Evolutionary conservation across 2,113 vertebrate species (phyloP).

Genomic region (Planiliza haematocheilus): DNA sequence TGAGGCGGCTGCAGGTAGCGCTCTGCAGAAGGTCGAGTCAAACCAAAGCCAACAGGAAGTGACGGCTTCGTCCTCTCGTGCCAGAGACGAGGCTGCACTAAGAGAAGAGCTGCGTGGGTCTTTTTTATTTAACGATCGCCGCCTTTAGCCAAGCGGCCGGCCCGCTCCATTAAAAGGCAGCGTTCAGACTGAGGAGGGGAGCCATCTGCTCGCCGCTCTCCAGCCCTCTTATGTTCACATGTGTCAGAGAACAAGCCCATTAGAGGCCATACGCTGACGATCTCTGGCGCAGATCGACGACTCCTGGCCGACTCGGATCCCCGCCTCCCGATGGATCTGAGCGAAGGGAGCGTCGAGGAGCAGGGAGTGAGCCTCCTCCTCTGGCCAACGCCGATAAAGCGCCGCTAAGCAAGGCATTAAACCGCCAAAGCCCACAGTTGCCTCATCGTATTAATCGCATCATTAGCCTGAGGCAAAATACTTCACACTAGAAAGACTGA

Average conservation of each 20-base stretch:
- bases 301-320: not conserved
- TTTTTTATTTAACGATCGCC: slow-evolving; percentile 8
- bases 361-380: not conserved
- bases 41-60: slow-evolving; percentile 4
- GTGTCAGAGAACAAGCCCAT: slow-evolving; percentile 41
- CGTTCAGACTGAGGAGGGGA: slow-evolving; percentile 46
- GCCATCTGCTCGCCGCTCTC: slow-evolving; percentile 60
- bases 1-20: not conserved
- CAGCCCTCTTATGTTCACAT: slow-evolving; percentile 51
- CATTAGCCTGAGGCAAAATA: not conserved
- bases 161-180: slow-evolving; percentile 65
- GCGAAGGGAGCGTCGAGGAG: too few relatives aligned
- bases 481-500: too few relatives aligned
- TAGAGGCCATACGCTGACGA: slow-evolving; percentile 33
- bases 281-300: slow-evolving; percentile 18
- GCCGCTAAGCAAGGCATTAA: not conserved
- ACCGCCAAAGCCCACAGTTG: not conserved
- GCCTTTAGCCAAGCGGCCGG: slow-evolving; percentile 56
- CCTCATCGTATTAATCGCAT: too few relatives aligned
- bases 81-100: too few relatives aligned
- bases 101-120: too few relatives aligned
- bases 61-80: too few relatives aligned
- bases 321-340: too few relatives aligned
- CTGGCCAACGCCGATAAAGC: not conserved
- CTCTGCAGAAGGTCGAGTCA: slow-evolving; percentile 41